A percentile compares a stretch with the other conserved stretches of the same genome.
Evolutionary conservation across 2,888 invertebrate genomes (phyloP).

Genomic region (Masnerella sp.): DNA sequence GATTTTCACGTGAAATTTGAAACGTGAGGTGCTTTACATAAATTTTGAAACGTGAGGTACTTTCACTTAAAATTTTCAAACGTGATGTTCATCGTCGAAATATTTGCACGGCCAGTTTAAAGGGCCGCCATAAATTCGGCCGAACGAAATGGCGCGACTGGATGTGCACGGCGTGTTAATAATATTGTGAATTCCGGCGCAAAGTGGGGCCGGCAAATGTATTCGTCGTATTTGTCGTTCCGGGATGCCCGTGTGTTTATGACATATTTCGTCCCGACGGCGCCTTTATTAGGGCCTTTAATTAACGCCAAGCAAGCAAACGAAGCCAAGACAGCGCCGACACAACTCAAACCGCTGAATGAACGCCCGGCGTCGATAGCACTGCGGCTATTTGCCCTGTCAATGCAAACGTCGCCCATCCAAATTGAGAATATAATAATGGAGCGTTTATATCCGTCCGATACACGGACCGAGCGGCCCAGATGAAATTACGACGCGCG

Average conservation of each 20-base stretch:
- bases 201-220: constrained; percentile 33
- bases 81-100: too few relatives aligned
- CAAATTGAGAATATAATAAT: constrained; percentile 54
- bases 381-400: constrained; percentile 49
- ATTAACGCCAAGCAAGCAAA: constrained; percentile 58
- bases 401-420: constrained; percentile 55
- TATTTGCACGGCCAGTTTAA: constrained; percentile 26
- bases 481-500: constrained; percentile 33
- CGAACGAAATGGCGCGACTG: constrained; percentile 21
- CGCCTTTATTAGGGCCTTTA: constrained; percentile 58
- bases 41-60: too few relatives aligned
- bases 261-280: constrained; percentile 54
- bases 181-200: constrained; percentile 39
- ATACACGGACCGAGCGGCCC: constrained; percentile 35
- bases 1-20: too few relatives aligned
- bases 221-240: constrained; percentile 46
- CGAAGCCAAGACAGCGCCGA: constrained; percentile 53
- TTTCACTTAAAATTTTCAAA: too few relatives aligned
- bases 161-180: constrained; percentile 32
- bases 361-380: constrained; percentile 52
- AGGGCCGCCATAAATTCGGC: constrained; percentile 23
- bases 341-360: constrained; percentile 54
- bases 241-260: constrained; percentile 52
- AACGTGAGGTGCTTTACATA: too few relatives aligned
- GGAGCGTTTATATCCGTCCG: constrained; percentile 41